Percentiles rank a stretch among this genome's conserved stretches.
Evolutionary conservation across 2,113 vertebrate species (phyloP).

Genomic region (Petromus typicus): DNA sequence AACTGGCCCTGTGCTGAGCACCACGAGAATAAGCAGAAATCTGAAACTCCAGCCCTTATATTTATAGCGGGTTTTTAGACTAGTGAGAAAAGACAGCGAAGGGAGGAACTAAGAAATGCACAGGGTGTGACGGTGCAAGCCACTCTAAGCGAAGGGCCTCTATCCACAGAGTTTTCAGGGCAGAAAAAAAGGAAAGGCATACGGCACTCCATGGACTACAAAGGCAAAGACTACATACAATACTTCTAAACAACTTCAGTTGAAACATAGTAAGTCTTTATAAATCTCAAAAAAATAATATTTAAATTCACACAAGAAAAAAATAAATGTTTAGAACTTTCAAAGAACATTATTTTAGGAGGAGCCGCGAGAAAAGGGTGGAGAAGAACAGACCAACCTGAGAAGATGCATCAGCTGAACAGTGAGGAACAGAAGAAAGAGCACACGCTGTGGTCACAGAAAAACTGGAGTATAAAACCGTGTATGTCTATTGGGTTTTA

Average conservation of each 20-base stretch:
- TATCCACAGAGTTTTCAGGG: neutral
- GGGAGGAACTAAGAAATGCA: neutral
- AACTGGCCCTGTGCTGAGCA: neutral
- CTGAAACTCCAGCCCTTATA: neutral
- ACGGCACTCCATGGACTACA: neutral
- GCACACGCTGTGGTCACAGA: neutral
- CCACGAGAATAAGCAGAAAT: neutral
- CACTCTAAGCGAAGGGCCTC: neutral
- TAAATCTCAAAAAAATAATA: constrained; percentile 15
- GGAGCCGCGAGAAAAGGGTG: too few relatives aligned
- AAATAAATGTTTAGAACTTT: neutral
- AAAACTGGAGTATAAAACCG: neutral
- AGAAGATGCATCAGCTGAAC: neutral
- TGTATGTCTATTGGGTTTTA: neutral
- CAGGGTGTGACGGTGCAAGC: neutral
- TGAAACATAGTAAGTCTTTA: neutral
- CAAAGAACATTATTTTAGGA: neutral
- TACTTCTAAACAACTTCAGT: neutral
- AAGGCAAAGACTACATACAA: neutral
- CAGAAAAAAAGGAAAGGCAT: neutral
- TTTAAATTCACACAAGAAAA: neutral
- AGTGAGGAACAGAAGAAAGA: neutral
- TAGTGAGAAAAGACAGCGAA: neutral
- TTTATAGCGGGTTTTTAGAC: neutral
- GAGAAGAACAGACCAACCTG: neutral